Evolutionary conservation across 2,888 invertebrate genomes (phyloP).

Genomic region (Itoplectis maculator): DNA sequence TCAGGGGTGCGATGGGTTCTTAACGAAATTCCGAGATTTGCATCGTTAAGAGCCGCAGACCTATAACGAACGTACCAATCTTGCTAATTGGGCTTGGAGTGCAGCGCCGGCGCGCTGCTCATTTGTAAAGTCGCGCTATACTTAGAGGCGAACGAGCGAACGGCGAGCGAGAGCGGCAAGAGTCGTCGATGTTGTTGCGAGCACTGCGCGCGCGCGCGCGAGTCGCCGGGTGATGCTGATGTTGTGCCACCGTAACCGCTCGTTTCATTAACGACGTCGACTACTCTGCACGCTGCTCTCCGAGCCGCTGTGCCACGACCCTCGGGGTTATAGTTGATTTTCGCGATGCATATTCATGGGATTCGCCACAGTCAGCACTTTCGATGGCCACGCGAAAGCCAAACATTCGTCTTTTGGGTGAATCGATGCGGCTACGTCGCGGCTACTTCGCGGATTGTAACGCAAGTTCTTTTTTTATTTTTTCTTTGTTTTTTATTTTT

Average conservation of each 20-base stretch:
- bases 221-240: constrained; percentile 38
- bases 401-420: background rate
- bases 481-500: background rate
- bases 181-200: constrained; percentile 37
- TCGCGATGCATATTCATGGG: constrained; percentile 65
- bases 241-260: constrained; percentile 49
- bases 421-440: background rate
- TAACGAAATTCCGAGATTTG: constrained; percentile 64
- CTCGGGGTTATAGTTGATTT: constrained; percentile 52
- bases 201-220: too few species aligned
- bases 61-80: constrained; percentile 64
- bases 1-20: constrained; percentile 27
- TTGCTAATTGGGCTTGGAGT: constrained; percentile 60
- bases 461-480: background rate
- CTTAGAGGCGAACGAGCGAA: background rate
- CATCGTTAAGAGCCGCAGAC: constrained; percentile 64
- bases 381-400: constrained; percentile 13
- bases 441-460: background rate
- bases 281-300: background rate
- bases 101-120: constrained; percentile 49
- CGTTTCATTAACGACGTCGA: constrained; percentile 63
- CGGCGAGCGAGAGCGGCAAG: background rate
- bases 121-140: constrained; percentile 62
- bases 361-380: constrained; percentile 21
- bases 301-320: background rate